phyloP scores from a whole-genome alignment of 2,797 vertebrate genomes.

The Tachyglossus aculeatus region DNA sequence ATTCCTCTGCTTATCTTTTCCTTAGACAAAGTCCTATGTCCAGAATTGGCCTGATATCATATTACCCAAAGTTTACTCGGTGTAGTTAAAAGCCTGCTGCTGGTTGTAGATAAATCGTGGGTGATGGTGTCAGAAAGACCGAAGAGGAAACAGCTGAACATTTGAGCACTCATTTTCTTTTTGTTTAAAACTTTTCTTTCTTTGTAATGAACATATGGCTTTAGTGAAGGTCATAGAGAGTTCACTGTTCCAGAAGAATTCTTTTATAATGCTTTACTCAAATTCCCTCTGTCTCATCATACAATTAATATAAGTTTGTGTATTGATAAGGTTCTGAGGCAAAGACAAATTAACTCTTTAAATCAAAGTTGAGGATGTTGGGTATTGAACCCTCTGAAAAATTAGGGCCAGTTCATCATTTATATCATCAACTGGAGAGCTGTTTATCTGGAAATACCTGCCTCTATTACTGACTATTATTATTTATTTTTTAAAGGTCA shows the following conservation, averaged over 20 bases:
- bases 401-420: conserved; percentile 4
- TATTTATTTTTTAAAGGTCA: conserved; percentile 14
- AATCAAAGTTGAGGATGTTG: conserved; percentile 33
- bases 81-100: conserved; percentile 19
- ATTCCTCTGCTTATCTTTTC: background rate
- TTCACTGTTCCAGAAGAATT: conserved; percentile 59
- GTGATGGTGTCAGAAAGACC: conserved; percentile 34
- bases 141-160: conserved; percentile 57
- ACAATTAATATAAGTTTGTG: conserved; percentile 50
- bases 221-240: conserved; percentile 49
- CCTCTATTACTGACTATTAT: background rate
- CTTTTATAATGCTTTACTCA: conserved; percentile 58
- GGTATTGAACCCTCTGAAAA: conserved; percentile 32
- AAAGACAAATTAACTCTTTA: conserved; percentile 52
- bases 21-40: background rate
- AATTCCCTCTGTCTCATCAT: conserved; percentile 40
- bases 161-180: conserved; percentile 57
- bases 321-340: conserved; percentile 37
- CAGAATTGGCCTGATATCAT: conserved; percentile 17
- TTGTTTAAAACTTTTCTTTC: conserved; percentile 56
- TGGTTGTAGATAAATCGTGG: conserved; percentile 35
- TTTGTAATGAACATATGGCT: conserved; percentile 45
- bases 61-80: conserved; percentile 35
- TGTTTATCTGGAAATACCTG: conserved; percentile 23
- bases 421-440: background rate